These are phyloP conservation scores for Brassicogethes aeneus DNA, from an alignment of 2,888 invertebrate genomes.

Conservation along the genomic window DNA sequence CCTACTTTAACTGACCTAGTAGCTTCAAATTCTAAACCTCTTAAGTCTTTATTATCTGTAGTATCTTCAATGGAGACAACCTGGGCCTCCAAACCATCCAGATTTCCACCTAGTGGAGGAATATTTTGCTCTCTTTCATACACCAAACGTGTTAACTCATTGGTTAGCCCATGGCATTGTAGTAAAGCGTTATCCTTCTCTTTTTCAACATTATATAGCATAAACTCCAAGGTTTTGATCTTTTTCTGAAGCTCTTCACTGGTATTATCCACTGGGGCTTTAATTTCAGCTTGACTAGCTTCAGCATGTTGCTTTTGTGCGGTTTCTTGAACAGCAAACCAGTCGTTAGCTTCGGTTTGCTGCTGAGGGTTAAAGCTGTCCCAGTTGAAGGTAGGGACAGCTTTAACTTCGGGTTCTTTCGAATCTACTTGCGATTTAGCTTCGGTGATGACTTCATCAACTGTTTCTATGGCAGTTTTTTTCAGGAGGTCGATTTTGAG, in stretches of 20 bases:
- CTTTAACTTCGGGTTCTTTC: neutral
- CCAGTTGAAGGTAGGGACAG: constrained; percentile 21
- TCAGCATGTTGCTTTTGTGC: constrained; percentile 6
- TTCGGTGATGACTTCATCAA: constrained; percentile 18
- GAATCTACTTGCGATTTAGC: constrained; percentile 8
- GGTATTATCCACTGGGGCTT: constrained; percentile 17
- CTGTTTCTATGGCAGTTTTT: constrained; percentile 18
- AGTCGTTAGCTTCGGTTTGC: neutral
- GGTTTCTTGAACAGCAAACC: constrained; percentile 13
- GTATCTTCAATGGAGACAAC: constrained; percentile 12
- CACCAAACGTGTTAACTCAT: constrained; percentile 33
- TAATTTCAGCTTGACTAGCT: neutral
- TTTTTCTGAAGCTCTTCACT: constrained; percentile 33
- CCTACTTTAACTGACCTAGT: constrained; percentile 9
- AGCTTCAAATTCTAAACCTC: constrained; percentile 13
- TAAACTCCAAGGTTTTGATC: constrained; percentile 37
- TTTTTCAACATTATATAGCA: constrained; percentile 37
- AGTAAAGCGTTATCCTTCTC: constrained; percentile 35
- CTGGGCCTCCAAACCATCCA: constrained; percentile 8
- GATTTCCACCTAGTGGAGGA: too few species aligned
- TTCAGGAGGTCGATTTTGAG: constrained; percentile 15
- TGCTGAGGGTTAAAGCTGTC: constrained; percentile 12
- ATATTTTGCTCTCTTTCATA: constrained; percentile 14
- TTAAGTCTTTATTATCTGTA: constrained; percentile 9
- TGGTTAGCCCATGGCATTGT: constrained; percentile 35